Evolutionary conservation across 2,113 vertebrate species (phyloP), one percentile per base, ranked within the genome.

Genomic region (Nerophis lumbriciformis): DNA sequence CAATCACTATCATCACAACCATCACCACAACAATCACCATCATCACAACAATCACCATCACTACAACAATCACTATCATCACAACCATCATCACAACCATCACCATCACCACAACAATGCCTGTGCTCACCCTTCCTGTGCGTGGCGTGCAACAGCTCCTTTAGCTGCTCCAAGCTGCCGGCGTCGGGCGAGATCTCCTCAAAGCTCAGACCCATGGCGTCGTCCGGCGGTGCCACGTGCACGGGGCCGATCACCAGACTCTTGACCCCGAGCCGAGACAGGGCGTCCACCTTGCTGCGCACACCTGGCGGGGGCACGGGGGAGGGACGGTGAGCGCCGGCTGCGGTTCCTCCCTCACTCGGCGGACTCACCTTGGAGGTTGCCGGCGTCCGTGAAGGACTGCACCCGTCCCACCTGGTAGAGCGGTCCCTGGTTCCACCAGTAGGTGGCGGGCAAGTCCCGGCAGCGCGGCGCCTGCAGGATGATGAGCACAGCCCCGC

Each of bases 401-500:
- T 56, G 59, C 6, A 91, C 53, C 61, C 84, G 59, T 39, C 79
- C 80, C 4, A 94, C 56, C 82, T 89, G 91, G 82, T 94, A 94
- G 53, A 96, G 82, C 0, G 91, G 83, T 0, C 93, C 94, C 2
- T 80, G 16, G 66, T 90, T 91, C 93, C 93, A 95, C 94, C 94
- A 95, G 58, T 64, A 66, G 78, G 84, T 84, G 13, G 21, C 8
- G 0, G 94, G 94, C 8, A 94, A 85, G 0, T 90, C 84, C 39
- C 86, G 89, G 81, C 94, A 96, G 69, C 90, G 90, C 0, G 94
- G 94, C 0, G 94, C 94, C 59, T 85, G 92, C 15, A 94, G 82
- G 61, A 96, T 91, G 80, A 96, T 93, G 71, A 83, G 86, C 13
- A 94, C 85, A 0, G 94, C 92, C 0, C 91, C 92, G 0, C 75